phyloP scores from a whole-genome alignment of 92 coral and sea anemone genomes.

The Chrysogorgia sp. region DNA sequence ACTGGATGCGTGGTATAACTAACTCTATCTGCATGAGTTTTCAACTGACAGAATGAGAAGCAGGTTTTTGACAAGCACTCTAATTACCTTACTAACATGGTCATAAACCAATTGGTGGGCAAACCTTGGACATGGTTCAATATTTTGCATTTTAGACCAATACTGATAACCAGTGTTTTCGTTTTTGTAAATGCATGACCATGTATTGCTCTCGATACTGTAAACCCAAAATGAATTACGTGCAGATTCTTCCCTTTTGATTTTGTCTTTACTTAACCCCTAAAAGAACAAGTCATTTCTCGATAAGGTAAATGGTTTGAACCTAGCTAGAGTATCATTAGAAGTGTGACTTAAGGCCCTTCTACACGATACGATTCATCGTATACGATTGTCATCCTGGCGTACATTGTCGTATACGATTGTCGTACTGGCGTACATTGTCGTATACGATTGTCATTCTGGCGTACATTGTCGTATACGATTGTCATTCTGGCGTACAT shows the following conservation, averaged over 20 bases:
- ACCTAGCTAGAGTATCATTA: no score
- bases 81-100: slow-evolving; percentile 67
- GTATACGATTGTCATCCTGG: no score
- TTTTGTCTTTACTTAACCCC: slow-evolving; percentile 96
- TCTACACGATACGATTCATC: no score
- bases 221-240: slow-evolving; percentile 98
- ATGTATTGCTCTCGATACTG: slow-evolving; percentile 73
- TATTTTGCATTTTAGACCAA: slow-evolving; percentile 94
- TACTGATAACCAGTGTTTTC: slow-evolving; percentile 95
- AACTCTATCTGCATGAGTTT: neutral
- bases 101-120: slow-evolving; percentile 98
- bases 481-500: no score
- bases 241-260: slow-evolving; percentile 83
- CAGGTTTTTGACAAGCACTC: neutral
- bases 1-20: no score
- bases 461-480: no score
- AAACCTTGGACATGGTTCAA: slow-evolving; percentile 97
- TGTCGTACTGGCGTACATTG: no score
- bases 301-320: no score
- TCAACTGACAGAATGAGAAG: neutral
- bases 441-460: no score
- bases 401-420: no score
- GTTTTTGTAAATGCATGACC: slow-evolving; percentile 98
- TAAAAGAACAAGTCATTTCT: slow-evolving; percentile 19
- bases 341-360: neutral